Conservation (phyloP, 2,113 vertebrate species). For the Nematolebias whitei region DNA sequence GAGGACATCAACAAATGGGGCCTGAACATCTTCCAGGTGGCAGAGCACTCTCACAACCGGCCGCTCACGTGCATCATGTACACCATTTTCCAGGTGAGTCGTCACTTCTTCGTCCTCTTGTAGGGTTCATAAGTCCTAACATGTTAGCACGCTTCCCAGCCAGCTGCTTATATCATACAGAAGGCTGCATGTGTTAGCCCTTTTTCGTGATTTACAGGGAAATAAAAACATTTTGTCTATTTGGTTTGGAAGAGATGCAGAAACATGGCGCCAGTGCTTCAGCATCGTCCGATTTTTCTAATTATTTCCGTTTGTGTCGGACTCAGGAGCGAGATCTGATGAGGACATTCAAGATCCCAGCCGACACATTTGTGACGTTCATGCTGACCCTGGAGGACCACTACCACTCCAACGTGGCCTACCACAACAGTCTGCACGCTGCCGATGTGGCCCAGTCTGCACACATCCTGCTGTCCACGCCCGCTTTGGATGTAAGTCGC, state of each 20-base stretch:
- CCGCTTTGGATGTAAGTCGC: constrained; percentile 90
- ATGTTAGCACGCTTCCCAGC: background rate
- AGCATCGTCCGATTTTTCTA: background rate
- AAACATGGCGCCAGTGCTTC: background rate
- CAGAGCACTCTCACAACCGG: constrained; percentile 91
- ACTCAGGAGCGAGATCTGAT: constrained; percentile 93
- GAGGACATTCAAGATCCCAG: constrained; percentile 95
- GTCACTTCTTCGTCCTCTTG: background rate
- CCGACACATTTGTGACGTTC: constrained; percentile 95
- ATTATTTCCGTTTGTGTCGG: background rate
- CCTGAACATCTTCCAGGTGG: constrained; percentile 94
- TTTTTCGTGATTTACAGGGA: too few relatives aligned
- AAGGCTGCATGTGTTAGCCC: too few relatives aligned
- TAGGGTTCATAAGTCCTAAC: background rate
- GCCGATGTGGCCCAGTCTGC: constrained; percentile 97
- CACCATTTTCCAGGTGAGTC: constrained; percentile 93
- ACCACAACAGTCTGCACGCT: constrained; percentile 98
- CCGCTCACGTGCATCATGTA: constrained; percentile 98
- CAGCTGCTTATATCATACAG: too few relatives aligned
- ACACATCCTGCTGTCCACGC: constrained; percentile 94
- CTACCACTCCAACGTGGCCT: constrained; percentile 94
- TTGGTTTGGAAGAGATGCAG: background rate
- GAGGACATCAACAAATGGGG: constrained; percentile 98
- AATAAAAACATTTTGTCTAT: too few relatives aligned
- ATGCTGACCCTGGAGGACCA: constrained; percentile 98